Percentiles rank a stretch among this genome's conserved stretches.
Evolutionary conservation across 2,113 vertebrate genomes (phyloP).

Genomic region (Mustela lutreola): DNA sequence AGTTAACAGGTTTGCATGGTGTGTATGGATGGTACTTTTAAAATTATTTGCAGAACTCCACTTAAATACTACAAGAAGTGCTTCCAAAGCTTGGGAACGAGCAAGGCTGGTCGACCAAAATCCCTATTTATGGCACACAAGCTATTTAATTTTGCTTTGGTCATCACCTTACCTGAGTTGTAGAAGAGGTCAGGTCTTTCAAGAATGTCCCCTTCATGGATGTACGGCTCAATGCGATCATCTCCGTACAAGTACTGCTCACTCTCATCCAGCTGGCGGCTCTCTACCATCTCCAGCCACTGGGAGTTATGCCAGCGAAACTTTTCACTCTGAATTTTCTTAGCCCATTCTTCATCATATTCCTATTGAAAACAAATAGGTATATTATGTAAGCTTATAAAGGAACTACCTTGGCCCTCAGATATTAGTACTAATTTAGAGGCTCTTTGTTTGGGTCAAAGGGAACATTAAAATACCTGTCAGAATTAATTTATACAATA

Average conservation of each 20-base stretch:
- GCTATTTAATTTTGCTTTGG: neutral
- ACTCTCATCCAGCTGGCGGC: slow-evolving; percentile 92
- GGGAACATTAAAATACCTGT: slow-evolving; percentile 9
- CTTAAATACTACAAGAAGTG: neutral
- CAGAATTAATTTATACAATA: neutral
- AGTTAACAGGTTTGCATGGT: slow-evolving; percentile 15
- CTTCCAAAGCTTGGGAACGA: neutral
- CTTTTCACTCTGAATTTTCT: slow-evolving; percentile 95
- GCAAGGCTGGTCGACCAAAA: neutral
- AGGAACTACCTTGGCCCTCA: neutral
- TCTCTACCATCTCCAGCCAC: slow-evolving; percentile 98
- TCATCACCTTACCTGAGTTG: slow-evolving; percentile 89
- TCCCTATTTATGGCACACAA: neutral
- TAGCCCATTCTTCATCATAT: slow-evolving; percentile 95
- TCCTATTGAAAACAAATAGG: slow-evolving; percentile 87
- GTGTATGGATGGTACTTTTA: neutral
- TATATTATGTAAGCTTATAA: neutral
- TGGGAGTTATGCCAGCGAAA: slow-evolving; percentile 97
- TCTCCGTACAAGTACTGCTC: slow-evolving; percentile 92
- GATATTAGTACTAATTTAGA: neutral
- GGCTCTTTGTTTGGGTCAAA: neutral
- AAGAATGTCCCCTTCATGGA: slow-evolving; percentile 92
- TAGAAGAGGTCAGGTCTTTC: slow-evolving; percentile 95
- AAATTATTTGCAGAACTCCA: slow-evolving; percentile 47
- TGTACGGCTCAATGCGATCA: slow-evolving; percentile 90